Conservation (phyloP, 1,140 invertebrate genomes). For the Bombus soroeensis region DNA sequence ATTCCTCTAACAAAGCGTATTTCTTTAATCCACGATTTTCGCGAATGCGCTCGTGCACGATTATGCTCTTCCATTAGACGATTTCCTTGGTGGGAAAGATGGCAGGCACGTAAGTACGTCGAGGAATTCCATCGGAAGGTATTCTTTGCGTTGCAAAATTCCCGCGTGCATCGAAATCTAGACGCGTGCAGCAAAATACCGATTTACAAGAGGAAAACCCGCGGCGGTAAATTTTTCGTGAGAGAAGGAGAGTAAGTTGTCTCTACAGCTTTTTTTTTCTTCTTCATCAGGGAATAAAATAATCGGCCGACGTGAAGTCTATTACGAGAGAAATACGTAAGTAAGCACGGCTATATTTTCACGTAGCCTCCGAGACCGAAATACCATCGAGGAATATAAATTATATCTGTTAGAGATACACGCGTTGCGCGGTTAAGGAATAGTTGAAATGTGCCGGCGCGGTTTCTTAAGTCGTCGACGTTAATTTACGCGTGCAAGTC, state of each 20-base stretch:
- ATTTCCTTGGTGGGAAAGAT: background rate
- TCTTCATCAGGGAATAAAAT: background rate
- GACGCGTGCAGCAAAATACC: background rate
- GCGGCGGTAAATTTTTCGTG: background rate
- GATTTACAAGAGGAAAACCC: constrained; percentile 19
- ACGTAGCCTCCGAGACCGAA: background rate
- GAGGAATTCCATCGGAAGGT: constrained; percentile 27
- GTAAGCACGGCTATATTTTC: background rate
- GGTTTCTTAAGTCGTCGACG: background rate
- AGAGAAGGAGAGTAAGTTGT: constrained; percentile 1
- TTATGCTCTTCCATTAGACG: constrained; percentile 7
- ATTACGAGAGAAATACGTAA: background rate
- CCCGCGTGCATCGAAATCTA: background rate
- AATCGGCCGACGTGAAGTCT: background rate
- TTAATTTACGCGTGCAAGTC: background rate
- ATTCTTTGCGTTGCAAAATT: constrained; percentile 10
- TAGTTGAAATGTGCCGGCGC: too few relatives aligned
- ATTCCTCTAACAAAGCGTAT: background rate
- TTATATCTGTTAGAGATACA: background rate
- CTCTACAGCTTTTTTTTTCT: too few relatives aligned
- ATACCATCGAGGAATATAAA: background rate
- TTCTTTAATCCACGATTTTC: background rate
- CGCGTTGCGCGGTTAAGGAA: background rate
- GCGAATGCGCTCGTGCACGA: background rate
- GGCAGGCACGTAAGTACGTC: background rate